These are phyloP conservation scores for Synergus umbraculus DNA, from an alignment of 2,888 invertebrate species.

Conservation along the genomic window DNA sequence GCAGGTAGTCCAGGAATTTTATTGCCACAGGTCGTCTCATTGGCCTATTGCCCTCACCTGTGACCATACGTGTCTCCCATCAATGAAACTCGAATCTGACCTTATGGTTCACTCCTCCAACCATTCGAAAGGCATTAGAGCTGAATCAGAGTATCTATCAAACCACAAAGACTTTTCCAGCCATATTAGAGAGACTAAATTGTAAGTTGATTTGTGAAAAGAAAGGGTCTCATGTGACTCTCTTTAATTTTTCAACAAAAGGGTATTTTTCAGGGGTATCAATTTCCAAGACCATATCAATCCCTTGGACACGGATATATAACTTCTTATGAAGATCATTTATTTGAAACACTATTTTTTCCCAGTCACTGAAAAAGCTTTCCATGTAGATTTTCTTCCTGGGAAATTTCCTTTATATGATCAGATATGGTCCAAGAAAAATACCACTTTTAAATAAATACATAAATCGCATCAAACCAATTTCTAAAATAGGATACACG, in stretches of 20 bases:
- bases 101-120: slow-evolving; percentile 4
- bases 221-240: not conserved
- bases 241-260: not conserved
- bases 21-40: slow-evolving; percentile 68
- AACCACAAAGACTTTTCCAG: not conserved
- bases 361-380: too few species aligned
- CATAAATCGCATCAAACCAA: not conserved
- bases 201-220: not conserved
- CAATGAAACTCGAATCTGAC: slow-evolving; percentile 44
- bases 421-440: not conserved
- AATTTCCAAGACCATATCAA: not conserved
- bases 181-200: not conserved
- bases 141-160: not conserved
- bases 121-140: slow-evolving; percentile 1
- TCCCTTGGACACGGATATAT: not conserved
- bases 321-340: not conserved
- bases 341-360: not conserved
- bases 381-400: too few species aligned
- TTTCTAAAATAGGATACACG: not conserved
- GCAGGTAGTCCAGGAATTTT: slow-evolving; percentile 62
- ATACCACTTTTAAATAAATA: not conserved
- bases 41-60: slow-evolving; percentile 60
- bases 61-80: slow-evolving; percentile 49
- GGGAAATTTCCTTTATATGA: not conserved
- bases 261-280: not conserved